Base-by-base conservation (phyloP, 1,140 invertebrate species). In the Calycopis cecrops region DNA sequence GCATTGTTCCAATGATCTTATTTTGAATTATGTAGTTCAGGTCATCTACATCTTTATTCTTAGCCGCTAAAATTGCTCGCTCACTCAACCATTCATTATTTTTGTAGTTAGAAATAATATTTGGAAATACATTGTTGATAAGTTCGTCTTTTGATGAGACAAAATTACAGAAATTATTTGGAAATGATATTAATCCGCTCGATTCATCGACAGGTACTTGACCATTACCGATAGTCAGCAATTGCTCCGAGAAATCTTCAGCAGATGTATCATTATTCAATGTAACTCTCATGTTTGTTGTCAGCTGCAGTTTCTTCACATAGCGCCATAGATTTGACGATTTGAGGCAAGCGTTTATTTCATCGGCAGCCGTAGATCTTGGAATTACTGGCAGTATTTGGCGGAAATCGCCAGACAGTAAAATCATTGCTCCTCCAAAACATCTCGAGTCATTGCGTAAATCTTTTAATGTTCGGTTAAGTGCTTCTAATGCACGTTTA, bases 361-460 rank as follows among this genome's bases (percentile, higher is more conserved):
- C 78, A 66, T 90, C 78, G 51, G 80, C 84, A 63, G 67, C 59
- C 16, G 82, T 89, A 60, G 67, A 78, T 74, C 79, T 67, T 55
- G 69, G 63, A 63, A 88, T 79, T 12, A 90, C 77, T 59, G 88
- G 84, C 49, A 90, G 63, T 55, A 28, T 28, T 28, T 28, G 21
- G 21, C 21, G 21, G 21, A 28, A 28, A 6, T 28, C 21, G 21
- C 21, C 21, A 28, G 21, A 28, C 21, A 28, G 21, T 28, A 28
- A 28, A 28, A 28, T 28, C 21, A 28, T 28, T 28, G 21, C 21
- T 28, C 21, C 21, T 28, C 21, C 21, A 28, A 28, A 28, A 28
- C 6, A 28, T 28, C 21, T 28, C 21, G 21, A 28, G 21, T 28
- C 21, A 28, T 28, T 28, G 21, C 6, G 21, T 28, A 28, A 28